Evolutionary conservation across 2,888 invertebrate species (phyloP).

Genomic region (Camptogramma bilineatum): DNA sequence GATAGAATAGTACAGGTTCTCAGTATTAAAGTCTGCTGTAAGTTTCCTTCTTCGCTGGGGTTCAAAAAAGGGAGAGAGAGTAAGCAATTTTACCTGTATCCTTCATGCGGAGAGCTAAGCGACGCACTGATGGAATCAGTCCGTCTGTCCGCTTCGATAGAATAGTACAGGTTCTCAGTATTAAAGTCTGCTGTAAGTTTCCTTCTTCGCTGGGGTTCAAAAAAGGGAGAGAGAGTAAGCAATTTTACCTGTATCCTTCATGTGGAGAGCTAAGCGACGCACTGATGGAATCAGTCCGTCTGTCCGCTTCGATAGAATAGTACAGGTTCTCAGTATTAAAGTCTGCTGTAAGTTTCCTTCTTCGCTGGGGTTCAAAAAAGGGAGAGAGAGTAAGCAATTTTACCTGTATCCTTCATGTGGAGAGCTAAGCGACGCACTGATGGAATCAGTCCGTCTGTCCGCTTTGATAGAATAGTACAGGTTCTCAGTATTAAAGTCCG

Average conservation of each 20-base stretch:
- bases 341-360: conserved; percentile 62
- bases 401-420: conserved; percentile 75
- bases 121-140: conserved; percentile 62
- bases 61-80: too few species aligned
- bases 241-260: too few species aligned
- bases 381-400: conserved; percentile 1
- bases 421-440: conserved; percentile 67
- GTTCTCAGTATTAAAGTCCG: conserved; percentile 63
- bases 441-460: conserved; percentile 59
- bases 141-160: conserved; percentile 70
- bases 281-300: conserved; percentile 58
- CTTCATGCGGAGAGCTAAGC: too few species aligned
- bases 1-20: conserved; percentile 66
- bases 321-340: conserved; percentile 59
- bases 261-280: conserved; percentile 67
- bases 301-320: conserved; percentile 74
- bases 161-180: conserved; percentile 63
- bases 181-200: conserved; percentile 64
- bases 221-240: too few species aligned
- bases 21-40: conserved; percentile 62
- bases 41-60: too few species aligned
- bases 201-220: too few species aligned
- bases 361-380: too few species aligned
- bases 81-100: too few species aligned
- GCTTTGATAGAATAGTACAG: conserved; percentile 71